Base-by-base conservation (phyloP, 2,888 invertebrate species). In the Hartigia nigra region DNA sequence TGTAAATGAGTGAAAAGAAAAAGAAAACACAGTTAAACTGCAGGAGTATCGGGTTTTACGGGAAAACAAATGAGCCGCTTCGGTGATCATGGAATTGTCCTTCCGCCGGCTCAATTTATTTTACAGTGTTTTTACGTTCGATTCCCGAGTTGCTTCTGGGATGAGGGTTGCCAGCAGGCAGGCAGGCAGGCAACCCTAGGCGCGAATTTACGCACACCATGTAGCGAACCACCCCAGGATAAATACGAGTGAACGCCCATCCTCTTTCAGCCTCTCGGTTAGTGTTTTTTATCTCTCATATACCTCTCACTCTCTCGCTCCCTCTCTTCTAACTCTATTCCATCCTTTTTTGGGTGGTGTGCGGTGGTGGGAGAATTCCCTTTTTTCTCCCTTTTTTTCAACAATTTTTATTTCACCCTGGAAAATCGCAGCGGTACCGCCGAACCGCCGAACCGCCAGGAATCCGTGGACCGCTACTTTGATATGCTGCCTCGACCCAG, bases 41-140 rank as follows among this genome's bases (percentile, higher is more conserved):
- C 39, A 55, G 23, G 9, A 55, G 39, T 55, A 55, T 55, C 39
- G 39, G 39, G 39, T 55, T 55, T 55, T 84, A 82, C 83, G 84
- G 83, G 81, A 84, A 87, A 86, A 87, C 87, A 86, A 86, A 86
- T 82, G 84, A 87, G 83, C 81, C 82, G 81, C 82, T 79, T 74
- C 78, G 74, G 78, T 79, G 76, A 79, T 79, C 76, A 79, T 76
- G 78, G 76, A 79, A 79, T 79, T 79, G 76, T 76, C 76, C 76
- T 76, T 76, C 74, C 74, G 70, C 69, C 74, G 74, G 76, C 76
- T 79, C 76, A 74, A 76, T 79, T 79, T 79, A 76, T 74, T 76
- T 79, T 72, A 79, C 76, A 74, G 55, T 76, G 74, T 79, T 76
- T 79, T 76, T 79, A 76, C 75, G 78, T 79, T 76, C 72, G 78